phyloP scores from a whole-genome alignment of 64 coral and sea anemone genomes.

The Exaiptasia diaphana region DNA sequence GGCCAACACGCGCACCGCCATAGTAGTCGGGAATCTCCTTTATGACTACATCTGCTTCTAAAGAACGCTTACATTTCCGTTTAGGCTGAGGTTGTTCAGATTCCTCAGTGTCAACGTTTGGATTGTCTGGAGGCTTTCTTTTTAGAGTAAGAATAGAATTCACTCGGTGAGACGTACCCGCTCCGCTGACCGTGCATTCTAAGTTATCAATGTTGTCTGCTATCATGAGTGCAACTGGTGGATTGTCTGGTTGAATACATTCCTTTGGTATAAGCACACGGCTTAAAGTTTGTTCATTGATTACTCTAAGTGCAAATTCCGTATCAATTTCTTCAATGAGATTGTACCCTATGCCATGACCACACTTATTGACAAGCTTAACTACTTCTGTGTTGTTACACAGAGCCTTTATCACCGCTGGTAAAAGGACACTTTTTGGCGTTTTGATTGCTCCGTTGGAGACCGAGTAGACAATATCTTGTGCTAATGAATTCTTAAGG shows the following conservation, averaged over 20 bases:
- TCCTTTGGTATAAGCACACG: constrained; percentile 40
- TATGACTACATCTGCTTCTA: constrained; percentile 26
- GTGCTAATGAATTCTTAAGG: neutral
- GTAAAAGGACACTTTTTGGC: constrained; percentile 56
- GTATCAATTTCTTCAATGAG: constrained; percentile 58
- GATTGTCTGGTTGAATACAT: neutral
- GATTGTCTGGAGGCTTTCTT: neutral
- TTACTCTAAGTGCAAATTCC: constrained; percentile 46
- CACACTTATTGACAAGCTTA: constrained; percentile 40
- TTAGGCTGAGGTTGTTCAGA: neutral
- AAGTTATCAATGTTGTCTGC: constrained; percentile 70
- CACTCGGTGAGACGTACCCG: constrained; percentile 59
- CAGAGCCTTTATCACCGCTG: constrained; percentile 39
- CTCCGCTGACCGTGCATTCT: constrained; percentile 58
- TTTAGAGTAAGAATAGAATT: constrained; percentile 61
- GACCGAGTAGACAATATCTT: constrained; percentile 65
- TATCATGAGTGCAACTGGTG: constrained; percentile 52
- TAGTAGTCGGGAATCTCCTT: constrained; percentile 63
- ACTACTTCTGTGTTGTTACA: constrained; percentile 46
- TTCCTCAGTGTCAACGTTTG: neutral
- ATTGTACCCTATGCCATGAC: constrained; percentile 43
- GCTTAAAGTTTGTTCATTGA: constrained; percentile 49
- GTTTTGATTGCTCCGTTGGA: constrained; percentile 32
- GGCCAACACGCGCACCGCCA: constrained; percentile 33
- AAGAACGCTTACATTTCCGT: constrained; percentile 64